Conservation (phyloP, 92 coral and sea anemone species). For the Epizoanthus fatuus region DNA sequence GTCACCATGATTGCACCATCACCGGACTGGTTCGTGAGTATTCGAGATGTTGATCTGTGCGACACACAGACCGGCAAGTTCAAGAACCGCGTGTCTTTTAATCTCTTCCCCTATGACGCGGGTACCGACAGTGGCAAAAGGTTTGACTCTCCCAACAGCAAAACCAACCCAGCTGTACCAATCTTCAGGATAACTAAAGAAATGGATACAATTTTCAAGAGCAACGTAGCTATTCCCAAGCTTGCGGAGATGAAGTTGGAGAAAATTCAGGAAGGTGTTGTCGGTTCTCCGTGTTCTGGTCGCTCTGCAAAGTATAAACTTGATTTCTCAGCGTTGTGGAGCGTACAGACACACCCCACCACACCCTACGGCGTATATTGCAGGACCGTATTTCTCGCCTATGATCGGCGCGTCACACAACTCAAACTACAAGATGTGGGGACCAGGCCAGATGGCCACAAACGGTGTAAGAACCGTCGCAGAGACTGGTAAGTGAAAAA, state of each 20-base stretch:
- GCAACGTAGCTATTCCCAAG: neutral
- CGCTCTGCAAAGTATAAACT: slow-evolving; percentile 19
- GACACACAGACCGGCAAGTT: slow-evolving; percentile 29
- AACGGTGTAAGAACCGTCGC: slow-evolving; percentile 48
- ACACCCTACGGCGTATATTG: slow-evolving; percentile 29
- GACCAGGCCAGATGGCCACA: slow-evolving; percentile 14
- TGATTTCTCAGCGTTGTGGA: slow-evolving; percentile 30
- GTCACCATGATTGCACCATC: slow-evolving; percentile 66
- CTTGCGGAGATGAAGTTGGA: slow-evolving; percentile 44
- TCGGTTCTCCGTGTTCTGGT: neutral
- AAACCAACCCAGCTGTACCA: slow-evolving; percentile 14
- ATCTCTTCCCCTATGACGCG: slow-evolving; percentile 62
- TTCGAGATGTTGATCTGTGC: slow-evolving; percentile 47
- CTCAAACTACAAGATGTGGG: slow-evolving; percentile 22
- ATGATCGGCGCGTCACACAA: slow-evolving; percentile 46
- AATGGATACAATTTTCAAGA: slow-evolving; percentile 41
- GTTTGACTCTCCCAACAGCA: slow-evolving; percentile 3
- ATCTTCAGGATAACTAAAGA: slow-evolving; percentile 38
- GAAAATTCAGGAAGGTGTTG: neutral
- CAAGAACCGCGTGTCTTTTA: neutral
- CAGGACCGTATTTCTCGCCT: slow-evolving; percentile 43
- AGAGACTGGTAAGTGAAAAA: slow-evolving; percentile 27
- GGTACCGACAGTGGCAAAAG: slow-evolving; percentile 44
- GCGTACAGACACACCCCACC: slow-evolving; percentile 39
- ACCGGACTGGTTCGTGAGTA: slow-evolving; percentile 72